Conservation (phyloP, 1,140 invertebrate species). For the Tetramorium parvispinum region DNA sequence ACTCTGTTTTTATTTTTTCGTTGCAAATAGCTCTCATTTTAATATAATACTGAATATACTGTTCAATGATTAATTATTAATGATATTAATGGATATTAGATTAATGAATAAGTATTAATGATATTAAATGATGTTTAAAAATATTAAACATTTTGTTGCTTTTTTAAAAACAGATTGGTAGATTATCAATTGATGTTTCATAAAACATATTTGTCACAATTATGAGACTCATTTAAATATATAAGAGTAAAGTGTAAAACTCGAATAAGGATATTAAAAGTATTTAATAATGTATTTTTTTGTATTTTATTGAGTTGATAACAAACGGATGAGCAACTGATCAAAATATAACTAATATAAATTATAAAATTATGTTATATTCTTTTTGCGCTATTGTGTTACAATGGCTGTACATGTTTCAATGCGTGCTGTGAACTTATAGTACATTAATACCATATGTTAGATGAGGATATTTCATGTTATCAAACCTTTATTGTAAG, state of each 20-base stretch:
- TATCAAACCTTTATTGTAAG: slow-evolving; percentile 21
- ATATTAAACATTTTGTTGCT: background rate
- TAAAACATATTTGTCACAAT: background rate
- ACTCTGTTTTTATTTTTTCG: background rate
- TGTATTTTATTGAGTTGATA: background rate
- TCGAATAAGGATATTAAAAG: background rate
- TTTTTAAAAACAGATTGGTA: background rate
- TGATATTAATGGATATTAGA: background rate
- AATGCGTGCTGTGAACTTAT: slow-evolving; percentile 43
- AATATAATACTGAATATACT: slow-evolving; percentile 5
- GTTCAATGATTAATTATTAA: background rate
- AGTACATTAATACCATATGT: slow-evolving; percentile 20
- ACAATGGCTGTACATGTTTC: slow-evolving; percentile 3
- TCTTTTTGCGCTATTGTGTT: background rate
- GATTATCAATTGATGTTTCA: background rate
- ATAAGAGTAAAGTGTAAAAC: background rate
- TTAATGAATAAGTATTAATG: background rate
- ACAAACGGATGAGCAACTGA: slow-evolving; percentile 2
- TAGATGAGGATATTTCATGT: slow-evolving; percentile 9
- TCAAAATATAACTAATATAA: slow-evolving; percentile 30
- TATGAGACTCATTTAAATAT: background rate
- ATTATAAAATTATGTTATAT: slow-evolving; percentile 7
- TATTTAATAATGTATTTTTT: background rate
- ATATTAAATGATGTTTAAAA: background rate
- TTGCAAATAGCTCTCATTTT: background rate